Conservation (phyloP, 2,797 vertebrate genomes). For the Siniperca obscura region DNA sequence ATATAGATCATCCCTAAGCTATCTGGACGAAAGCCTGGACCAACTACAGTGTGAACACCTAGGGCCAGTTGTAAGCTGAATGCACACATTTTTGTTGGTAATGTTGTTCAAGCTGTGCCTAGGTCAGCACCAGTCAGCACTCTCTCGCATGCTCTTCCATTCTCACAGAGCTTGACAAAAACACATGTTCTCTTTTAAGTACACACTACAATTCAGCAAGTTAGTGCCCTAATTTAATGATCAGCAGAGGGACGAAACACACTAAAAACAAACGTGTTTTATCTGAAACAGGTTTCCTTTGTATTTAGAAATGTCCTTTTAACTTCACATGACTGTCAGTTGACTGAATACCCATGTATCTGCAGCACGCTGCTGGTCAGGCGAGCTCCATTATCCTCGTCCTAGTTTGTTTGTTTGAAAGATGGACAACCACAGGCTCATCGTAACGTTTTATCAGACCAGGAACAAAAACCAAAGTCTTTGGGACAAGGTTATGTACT, state of each 20-base stretch:
- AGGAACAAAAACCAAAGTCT: constrained; percentile 17
- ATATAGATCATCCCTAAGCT: constrained; percentile 58
- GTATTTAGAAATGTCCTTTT: background rate
- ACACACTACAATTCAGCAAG: background rate
- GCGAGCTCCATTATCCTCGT: constrained; percentile 49
- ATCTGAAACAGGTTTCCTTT: background rate
- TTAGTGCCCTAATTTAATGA: too few relatives aligned
- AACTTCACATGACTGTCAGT: constrained; percentile 57
- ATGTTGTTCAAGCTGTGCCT: constrained; percentile 49
- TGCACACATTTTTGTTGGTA: constrained; percentile 42
- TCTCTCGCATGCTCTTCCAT: background rate
- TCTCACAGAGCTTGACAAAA: constrained; percentile 9
- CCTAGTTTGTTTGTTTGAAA: constrained; percentile 17
- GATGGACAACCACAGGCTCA: background rate
- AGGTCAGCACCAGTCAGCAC: constrained; percentile 62
- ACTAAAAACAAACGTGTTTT: background rate
- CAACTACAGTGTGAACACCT: constrained; percentile 58
- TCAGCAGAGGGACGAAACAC: background rate
- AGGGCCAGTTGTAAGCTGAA: constrained; percentile 45
- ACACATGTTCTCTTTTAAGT: background rate
- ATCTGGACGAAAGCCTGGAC: constrained; percentile 58
- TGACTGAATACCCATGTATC: constrained; percentile 22
- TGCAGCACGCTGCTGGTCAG: constrained; percentile 52
- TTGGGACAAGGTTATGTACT: background rate
- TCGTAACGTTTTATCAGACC: constrained; percentile 10